These are phyloP conservation scores for Glaucomys volans DNA, from an alignment of 2,113 vertebrate species.

Conservation along the genomic window DNA sequence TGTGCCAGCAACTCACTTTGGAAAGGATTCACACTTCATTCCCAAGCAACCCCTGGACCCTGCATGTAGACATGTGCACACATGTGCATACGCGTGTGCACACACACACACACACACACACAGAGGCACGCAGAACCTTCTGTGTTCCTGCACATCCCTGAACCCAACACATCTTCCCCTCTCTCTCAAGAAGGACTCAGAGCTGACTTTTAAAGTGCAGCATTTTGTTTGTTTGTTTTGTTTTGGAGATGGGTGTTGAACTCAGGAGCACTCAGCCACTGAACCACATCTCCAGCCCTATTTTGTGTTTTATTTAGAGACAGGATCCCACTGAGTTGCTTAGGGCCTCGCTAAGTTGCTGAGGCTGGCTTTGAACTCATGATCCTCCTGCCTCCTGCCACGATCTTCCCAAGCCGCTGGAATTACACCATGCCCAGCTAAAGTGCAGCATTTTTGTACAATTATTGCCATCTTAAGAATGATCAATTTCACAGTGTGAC, in stretches of 20 bases:
- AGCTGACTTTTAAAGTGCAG: not conserved
- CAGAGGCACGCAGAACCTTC: not conserved
- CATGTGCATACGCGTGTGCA: fast-evolving
- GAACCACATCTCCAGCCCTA: too few relatives aligned
- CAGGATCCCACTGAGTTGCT: too few relatives aligned
- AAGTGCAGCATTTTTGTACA: not conserved
- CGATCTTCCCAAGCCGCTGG: too few relatives aligned
- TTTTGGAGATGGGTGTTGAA: too few relatives aligned
- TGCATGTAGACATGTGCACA: not conserved
- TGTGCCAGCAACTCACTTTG: not conserved
- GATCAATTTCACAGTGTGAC: not conserved
- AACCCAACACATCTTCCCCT: not conserved
- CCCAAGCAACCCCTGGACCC: not conserved
- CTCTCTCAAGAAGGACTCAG: not conserved
- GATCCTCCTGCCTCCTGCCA: too few relatives aligned
- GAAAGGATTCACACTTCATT: not conserved
- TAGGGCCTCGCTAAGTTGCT: too few relatives aligned
- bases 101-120: fast-evolving
- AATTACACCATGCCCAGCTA: too few relatives aligned
- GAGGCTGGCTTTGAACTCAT: too few relatives aligned
- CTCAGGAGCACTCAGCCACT: too few relatives aligned
- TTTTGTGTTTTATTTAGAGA: too few relatives aligned
- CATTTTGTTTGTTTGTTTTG: too few relatives aligned
- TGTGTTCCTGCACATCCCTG: not conserved
- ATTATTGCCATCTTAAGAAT: not conserved